Conservation (phyloP, 2,113 vertebrate genomes). For the Cyphomyrus discorhynchus region DNA sequence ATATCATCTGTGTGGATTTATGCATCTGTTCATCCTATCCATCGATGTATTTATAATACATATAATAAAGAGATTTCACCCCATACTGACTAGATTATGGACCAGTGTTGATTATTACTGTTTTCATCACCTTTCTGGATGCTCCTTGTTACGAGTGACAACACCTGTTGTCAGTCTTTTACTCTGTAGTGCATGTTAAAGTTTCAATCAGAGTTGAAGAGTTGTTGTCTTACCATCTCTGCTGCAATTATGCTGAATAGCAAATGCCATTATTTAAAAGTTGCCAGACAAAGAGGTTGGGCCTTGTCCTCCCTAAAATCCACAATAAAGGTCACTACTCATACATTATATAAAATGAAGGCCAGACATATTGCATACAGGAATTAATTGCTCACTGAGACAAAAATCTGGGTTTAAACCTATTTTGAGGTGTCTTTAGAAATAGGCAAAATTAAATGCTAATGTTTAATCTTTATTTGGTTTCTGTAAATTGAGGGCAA, state of each 20-base stretch:
- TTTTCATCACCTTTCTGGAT: not conserved
- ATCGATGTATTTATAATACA: not conserved
- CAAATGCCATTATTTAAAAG: not conserved
- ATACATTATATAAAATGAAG: not conserved
- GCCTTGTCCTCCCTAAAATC: not conserved
- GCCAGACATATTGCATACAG: not conserved
- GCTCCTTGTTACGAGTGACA: not conserved
- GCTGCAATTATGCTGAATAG: not conserved
- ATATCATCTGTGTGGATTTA: not conserved
- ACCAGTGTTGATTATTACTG: not conserved
- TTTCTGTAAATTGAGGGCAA: conserved; percentile 15
- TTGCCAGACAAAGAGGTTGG: not conserved
- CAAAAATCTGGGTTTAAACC: not conserved
- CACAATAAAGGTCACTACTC: not conserved
- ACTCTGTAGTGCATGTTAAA: not conserved
- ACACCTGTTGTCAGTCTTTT: not conserved
- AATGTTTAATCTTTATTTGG: not conserved
- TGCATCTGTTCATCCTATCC: not conserved
- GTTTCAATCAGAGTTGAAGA: not conserved
- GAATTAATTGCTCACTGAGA: not conserved
- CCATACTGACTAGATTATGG: not conserved
- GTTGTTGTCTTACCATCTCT: not conserved
- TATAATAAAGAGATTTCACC: not conserved
- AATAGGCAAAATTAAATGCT: not conserved
- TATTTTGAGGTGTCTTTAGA: not conserved